phyloP scores from a whole-genome alignment of 92 coral and sea anemone genomes.

The Anthopleura xanthogrammica region DNA sequence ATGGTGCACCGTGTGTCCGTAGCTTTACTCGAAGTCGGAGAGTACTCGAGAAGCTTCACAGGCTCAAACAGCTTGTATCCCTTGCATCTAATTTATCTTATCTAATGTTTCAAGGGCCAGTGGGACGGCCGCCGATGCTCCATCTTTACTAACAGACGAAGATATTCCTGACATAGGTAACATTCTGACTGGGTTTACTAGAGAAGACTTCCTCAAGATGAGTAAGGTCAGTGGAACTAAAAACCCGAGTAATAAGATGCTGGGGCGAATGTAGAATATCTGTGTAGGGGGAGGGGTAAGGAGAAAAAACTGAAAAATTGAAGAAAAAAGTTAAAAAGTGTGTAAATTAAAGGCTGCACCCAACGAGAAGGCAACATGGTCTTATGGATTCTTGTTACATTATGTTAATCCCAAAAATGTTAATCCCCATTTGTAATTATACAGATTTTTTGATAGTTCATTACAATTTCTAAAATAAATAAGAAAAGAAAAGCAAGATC shows the following conservation, averaged over 20 bases:
- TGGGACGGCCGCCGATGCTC: conserved; percentile 38
- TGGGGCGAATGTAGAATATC: no score
- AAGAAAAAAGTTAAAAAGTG: no score
- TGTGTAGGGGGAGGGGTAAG: not conserved
- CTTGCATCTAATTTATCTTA: not conserved
- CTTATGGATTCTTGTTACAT: not conserved
- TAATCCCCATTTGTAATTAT: no score
- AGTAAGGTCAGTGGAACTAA: conserved; percentile 18
- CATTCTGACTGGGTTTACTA: conserved; percentile 47
- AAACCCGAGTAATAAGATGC: no score
- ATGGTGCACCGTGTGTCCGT: no score
- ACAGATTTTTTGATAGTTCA: no score
- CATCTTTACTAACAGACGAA: conserved; percentile 32
- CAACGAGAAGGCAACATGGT: not conserved
- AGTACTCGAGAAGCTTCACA: no score
- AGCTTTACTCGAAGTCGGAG: not conserved
- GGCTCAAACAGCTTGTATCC: no score
- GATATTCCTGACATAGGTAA: conserved; percentile 42
- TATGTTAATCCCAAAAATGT: no score
- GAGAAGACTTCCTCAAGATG: conserved; percentile 47
- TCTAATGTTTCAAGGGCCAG: conserved; percentile 18
- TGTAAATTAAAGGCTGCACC: not conserved
- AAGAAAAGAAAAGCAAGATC: no score
- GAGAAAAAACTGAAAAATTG: no score
- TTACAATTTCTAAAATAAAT: no score